Base-by-base conservation (phyloP, 1,140 invertebrate species). In the Hyles euphorbiae region DNA sequence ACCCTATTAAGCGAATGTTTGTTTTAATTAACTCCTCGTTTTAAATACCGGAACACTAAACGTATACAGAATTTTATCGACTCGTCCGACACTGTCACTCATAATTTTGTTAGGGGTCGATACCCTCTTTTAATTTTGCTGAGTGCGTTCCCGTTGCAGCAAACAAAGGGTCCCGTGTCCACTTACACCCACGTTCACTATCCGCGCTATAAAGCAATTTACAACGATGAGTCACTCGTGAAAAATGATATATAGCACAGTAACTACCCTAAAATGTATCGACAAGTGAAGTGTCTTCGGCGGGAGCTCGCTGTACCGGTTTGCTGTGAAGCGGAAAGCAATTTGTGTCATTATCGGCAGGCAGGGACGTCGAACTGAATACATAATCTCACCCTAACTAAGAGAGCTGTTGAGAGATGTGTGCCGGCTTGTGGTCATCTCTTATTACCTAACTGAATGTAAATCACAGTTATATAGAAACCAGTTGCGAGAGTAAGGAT, bases 81-180 rank as follows among this genome's bases (percentile, higher is more conserved):
- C 4, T 10, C 12, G 11, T 12, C 52, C 34, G 36, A 53, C 36
- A 46, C 43, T 6, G 7, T 32, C 10, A 45, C 43, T 49, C 50
- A 57, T 56, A 73, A 64, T 72, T 62, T 68, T 60, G 56, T 61
- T 63, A 65, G 69, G 59, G 74, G 69, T 68, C 71, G 65, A 70
- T 75, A 73, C 69, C 75, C 81, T 67, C 67, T 58, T 67, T 83
- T 86, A 86, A 88, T 88, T 86, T 84, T 62, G 63, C 77, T 78
- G 66, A 88, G 82, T 85, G 81, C 73, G 62, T 73, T 79, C 73
- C 77, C 67, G 75, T 79, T 75, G 77, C 72, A 49, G 59, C 72
- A 84, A 85, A 86, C 82, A 85, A 78, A 85, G 79, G 76, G 80
- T 71, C 79, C 73, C 56, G 50, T 72, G 77, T 70, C 78, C 76